These are phyloP conservation scores for Rugalucina vietnamica DNA, from an alignment of 2,888 invertebrate genomes.

Conservation along the genomic window DNA sequence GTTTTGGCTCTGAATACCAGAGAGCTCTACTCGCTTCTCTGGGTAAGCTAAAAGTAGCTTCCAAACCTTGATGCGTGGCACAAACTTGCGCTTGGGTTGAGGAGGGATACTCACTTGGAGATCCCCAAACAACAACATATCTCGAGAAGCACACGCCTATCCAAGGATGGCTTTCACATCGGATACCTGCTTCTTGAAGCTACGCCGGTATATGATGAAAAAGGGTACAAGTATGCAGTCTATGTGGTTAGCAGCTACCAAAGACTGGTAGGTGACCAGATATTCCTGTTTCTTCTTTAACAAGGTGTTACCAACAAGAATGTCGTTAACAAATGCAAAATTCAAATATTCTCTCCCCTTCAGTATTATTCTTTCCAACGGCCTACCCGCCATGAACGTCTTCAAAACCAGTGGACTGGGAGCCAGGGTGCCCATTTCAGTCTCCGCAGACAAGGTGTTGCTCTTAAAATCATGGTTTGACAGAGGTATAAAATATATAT, in stretches of 20 bases:
- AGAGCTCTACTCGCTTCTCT: background rate
- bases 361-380: slow-evolving; percentile 7
- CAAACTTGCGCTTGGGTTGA: slow-evolving; percentile 23
- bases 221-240: no score
- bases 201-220: slow-evolving; percentile 23
- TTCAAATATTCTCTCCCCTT: slow-evolving; percentile 28
- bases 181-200: slow-evolving; percentile 10
- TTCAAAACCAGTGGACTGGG: slow-evolving; percentile 20
- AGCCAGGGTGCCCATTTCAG: slow-evolving; percentile 37
- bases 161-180: slow-evolving; percentile 33
- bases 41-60: slow-evolving; percentile 14
- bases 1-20: background rate
- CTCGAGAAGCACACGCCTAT: slow-evolving; percentile 29
- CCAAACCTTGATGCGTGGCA: slow-evolving; percentile 21
- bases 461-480: no score
- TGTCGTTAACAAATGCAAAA: slow-evolving; percentile 37
- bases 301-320: slow-evolving; percentile 31
- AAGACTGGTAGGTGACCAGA: slow-evolving; percentile 23
- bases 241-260: slow-evolving; percentile 15
- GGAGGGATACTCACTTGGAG: slow-evolving; percentile 16
- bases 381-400: slow-evolving; percentile 19
- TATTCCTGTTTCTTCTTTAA: slow-evolving; percentile 22
- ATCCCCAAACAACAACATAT: slow-evolving; percentile 30
- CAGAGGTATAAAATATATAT: no score
- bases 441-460: slow-evolving; percentile 9